phyloP scores from a whole-genome alignment of 1,140 invertebrate genomes.

The Hylaeus volcanicus region DNA sequence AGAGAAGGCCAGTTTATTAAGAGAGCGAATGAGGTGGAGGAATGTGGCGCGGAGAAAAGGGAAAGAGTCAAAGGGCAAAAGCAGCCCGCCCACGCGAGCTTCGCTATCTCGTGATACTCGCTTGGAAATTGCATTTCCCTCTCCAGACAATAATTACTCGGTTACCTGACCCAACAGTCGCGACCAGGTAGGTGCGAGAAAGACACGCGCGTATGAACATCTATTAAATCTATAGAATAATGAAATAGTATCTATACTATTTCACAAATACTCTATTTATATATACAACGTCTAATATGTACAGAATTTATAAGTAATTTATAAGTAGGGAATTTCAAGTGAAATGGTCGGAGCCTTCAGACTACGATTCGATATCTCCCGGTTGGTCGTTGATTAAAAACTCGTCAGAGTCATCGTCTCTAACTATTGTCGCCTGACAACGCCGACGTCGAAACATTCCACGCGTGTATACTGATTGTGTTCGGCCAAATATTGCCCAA shows the following conservation, averaged over 20 bases:
- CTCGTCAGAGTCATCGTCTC: conserved; percentile 1
- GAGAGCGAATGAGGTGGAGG: background rate
- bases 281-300: no score
- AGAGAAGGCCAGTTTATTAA: conserved; percentile 19
- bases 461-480: background rate
- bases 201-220: no score
- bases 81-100: conserved; percentile 1
- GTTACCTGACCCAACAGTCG: conserved; percentile 22
- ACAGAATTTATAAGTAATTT: no score
- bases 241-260: no score
- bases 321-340: no score
- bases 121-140: conserved; percentile 51
- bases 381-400: background rate
- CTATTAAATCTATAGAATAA: no score
- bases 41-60: background rate
- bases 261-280: no score
- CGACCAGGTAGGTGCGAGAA: no score
- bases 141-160: conserved; percentile 52
- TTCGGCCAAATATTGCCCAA: background rate
- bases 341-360: no score
- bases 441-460: conserved; percentile 14
- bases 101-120: conserved; percentile 12
- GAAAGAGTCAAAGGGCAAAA: conserved; percentile 5
- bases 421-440: background rate
- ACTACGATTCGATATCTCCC: background rate